Percentiles rank a stretch among this genome's conserved stretches.
Evolutionary conservation across 1,140 invertebrate genomes (phyloP).

Genomic region (Lordiphosa clarofinis): DNA sequence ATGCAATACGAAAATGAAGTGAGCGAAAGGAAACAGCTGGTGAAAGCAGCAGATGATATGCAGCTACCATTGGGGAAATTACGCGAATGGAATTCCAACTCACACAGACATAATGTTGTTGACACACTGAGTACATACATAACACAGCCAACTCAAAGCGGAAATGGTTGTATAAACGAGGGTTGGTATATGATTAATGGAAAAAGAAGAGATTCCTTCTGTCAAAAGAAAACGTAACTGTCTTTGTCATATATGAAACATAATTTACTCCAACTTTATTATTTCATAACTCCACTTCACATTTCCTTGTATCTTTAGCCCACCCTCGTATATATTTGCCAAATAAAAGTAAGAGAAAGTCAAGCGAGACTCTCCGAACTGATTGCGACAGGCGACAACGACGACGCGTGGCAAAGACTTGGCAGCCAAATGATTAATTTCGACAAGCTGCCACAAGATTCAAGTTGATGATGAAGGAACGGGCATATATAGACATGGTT

Average conservation of each 20-base stretch:
- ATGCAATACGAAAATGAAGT: conserved; percentile 15
- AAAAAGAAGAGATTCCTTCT: too few species aligned
- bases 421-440: conserved; percentile 76
- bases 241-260: too few species aligned
- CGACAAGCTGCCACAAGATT: conserved; percentile 73
- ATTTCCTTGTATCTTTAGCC: too few species aligned
- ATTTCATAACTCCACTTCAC: too few species aligned
- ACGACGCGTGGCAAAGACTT: conserved; percentile 23
- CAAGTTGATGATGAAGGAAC: conserved; percentile 19
- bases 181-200: too few species aligned
- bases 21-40: conserved; percentile 16
- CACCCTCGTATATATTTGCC: too few species aligned
- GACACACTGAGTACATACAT: conserved; percentile 45
- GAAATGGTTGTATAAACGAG: conserved; percentile 61
- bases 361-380: conserved; percentile 34
- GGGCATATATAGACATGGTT: conserved; percentile 8
- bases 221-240: too few species aligned
- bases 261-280: too few species aligned
- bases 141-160: conserved; percentile 62
- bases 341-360: conserved; percentile 25
- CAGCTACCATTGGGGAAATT: conserved; percentile 68
- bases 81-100: conserved; percentile 65
- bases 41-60: conserved; percentile 1
- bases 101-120: conserved; percentile 59
- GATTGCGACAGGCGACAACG: conserved; percentile 38